Base-by-base conservation (phyloP, 2,113 vertebrate species). In the Deroptyus accipitrinus region DNA sequence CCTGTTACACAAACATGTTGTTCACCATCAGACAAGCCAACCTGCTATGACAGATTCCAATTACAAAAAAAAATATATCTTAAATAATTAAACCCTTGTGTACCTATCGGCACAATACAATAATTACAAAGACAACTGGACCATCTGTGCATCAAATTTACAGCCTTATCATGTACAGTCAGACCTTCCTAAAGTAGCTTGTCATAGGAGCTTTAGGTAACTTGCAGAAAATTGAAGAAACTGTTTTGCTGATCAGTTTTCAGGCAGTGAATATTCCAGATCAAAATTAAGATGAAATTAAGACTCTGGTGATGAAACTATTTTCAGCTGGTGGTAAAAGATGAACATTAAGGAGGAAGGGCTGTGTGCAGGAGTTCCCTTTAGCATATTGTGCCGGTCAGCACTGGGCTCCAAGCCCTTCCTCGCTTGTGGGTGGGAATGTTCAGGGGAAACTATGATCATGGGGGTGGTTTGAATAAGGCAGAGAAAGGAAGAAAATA, bases 141-240 rank as follows among this genome's bases (percentile, higher is more conserved):
- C 82, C 97, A 97, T 96, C 95, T 97, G 97, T 95, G 95, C 93
- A 81, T 78, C 86, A 83, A 75, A 91, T 96, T 95, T 96, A 96
- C 1, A 7, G 55, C 82, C 82, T 90, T 96, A 90, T 83, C 96
- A 87, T 44, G 15, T 92, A 90, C 78, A 86, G 48, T 79, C 66
- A 94, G 88, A 84, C 69, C 59, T 73, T 86, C 67, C 73, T 75
- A 69, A 96, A 96, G 84, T 63, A 90, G 59, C 37, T 72, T 84
- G 51, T 90, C 84, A 82, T 83, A 95, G 79, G 22, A 86, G 70
- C 31, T 88, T 91, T 42, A 79, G 92, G 42, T 64, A 87, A 13
- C 35, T 42, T 86, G 37, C 13, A 63, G 70, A 79, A 87, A 62
- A 33, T 11, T 31, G 25, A 33, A 35, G 44, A 54, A 2, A 9